Evolutionary conservation across 2,888 invertebrate species (phyloP), one percentile per base, ranked within the genome.

Genomic region (Halictus ligatus): DNA sequence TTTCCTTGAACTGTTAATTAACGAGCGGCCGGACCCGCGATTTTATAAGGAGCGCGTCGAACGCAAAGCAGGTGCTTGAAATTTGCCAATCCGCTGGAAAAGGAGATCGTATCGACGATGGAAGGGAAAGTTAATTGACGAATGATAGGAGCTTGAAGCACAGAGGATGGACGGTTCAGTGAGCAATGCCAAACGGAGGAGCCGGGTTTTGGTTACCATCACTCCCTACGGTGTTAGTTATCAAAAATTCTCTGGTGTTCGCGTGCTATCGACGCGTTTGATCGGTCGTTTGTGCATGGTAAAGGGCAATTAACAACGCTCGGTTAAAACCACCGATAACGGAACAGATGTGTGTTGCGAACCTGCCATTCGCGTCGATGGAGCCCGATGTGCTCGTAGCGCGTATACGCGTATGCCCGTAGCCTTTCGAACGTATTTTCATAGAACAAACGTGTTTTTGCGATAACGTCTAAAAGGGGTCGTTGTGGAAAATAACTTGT

Each of bases 221-320:
- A 93, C 94, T 64, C 94, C 94, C 54, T 94, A 94, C 84, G 91
- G 88, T 43, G 94, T 94, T 92, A 93, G 94, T 94, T 86, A 78
- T 74, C 71, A 8, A 64, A 2, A 64, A 2, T 46, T 29, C 80
- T 48, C 69, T 79, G 43, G 43, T n/a, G 21, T 43, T 69, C 13
- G 54, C 50, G n/a, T n/a, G 8, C 7, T 54, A 75, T 58, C 35
- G 50, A 40, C 58, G 15, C 35, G 8, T 43, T 7, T 1, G 40
- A n/a, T 40, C 40, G 8, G 25, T 15, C 50, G 21, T 74, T 54
- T 29, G 18, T 29, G 13, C n/a, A 50, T n/a, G 3, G 40, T 18
- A 13, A 21, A 10, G 58, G 25, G 25, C 25, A 78, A 78, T 78
- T 78, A 58, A 21, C 15, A 18, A 13, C 40, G 78, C 7, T 71